These are phyloP conservation scores for Artemia franciscana DNA, from an alignment of 1,140 invertebrate species.

Conservation along the genomic window DNA sequence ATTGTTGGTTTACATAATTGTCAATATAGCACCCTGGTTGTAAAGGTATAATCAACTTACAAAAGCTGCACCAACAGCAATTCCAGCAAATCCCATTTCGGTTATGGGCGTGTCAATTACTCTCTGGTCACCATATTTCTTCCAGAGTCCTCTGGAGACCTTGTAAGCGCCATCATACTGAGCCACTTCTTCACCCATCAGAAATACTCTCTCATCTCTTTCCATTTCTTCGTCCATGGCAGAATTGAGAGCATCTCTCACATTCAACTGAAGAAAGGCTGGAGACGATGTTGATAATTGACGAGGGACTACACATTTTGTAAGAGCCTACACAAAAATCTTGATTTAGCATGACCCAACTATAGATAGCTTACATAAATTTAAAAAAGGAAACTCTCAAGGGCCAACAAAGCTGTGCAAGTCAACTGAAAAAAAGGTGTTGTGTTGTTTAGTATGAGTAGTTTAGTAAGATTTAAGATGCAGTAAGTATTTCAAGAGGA, in stretches of 20 bases:
- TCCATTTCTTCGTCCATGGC: conserved; percentile 95
- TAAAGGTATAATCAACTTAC: conserved; percentile 21
- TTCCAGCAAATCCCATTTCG: conserved; percentile 88
- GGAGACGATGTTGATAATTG: background rate
- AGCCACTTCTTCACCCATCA: conserved; percentile 95
- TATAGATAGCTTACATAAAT: no score
- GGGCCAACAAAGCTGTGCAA: no score
- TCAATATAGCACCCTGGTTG: conserved; percentile 3
- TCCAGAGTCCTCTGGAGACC: conserved; percentile 84
- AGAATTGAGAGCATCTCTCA: conserved; percentile 85
- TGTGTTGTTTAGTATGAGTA: no score
- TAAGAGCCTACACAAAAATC: background rate
- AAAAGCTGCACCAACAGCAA: conserved; percentile 90
- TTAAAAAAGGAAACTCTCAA: no score
- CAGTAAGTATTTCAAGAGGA: no score
- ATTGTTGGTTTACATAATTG: background rate
- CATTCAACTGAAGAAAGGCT: conserved; percentile 38
- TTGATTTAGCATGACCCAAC: background rate
- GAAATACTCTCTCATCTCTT: conserved; percentile 74
- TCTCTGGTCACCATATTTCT: conserved; percentile 90
- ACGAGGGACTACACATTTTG: background rate
- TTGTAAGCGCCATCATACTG: conserved; percentile 96
- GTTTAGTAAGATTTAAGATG: no score
- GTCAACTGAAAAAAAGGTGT: no score
- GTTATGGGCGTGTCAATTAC: conserved; percentile 97